A percentile compares a stretch with the other conserved stretches of the same genome.
Evolutionary conservation across 2,797 vertebrate genomes (phyloP).

Genomic region (Pterois miles): DNA sequence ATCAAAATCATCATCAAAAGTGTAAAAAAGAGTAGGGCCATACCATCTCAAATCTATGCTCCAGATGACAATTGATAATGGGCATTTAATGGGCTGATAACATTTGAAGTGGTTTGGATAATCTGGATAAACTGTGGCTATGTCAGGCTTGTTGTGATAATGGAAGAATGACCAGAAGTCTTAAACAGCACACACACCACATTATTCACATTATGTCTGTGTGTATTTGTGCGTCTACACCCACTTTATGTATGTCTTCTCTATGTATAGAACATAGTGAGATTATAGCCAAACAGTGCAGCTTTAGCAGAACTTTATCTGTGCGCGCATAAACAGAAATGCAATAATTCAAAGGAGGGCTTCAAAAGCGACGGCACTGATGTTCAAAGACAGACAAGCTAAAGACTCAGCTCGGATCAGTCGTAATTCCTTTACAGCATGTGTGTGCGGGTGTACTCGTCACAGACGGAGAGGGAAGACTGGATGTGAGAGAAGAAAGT

Average conservation of each 20-base stretch:
- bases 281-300: constrained; percentile 23
- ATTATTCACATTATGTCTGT: neutral
- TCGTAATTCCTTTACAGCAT: constrained; percentile 43
- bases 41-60: neutral
- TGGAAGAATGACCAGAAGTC: neutral
- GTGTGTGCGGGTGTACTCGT: neutral
- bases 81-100: neutral
- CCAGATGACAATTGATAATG: neutral
- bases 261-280: constrained; percentile 14
- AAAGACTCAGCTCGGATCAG: constrained; percentile 57
- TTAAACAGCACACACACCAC: neutral
- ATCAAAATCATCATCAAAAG: too few relatives aligned
- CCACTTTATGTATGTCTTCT: constrained; percentile 28
- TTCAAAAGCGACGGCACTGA: constrained; percentile 48
- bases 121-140: neutral
- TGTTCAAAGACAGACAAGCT: constrained; percentile 66
- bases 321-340: constrained; percentile 35
- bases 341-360: constrained; percentile 44
- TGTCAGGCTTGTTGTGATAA: neutral
- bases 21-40: neutral
- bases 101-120: neutral
- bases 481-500: constrained; percentile 16
- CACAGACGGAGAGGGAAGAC: neutral
- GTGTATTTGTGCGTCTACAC: neutral
- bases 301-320: constrained; percentile 31